phyloP scores from a whole-genome alignment of 2,113 vertebrate genomes.

The Percopsis transmontana region DNA sequence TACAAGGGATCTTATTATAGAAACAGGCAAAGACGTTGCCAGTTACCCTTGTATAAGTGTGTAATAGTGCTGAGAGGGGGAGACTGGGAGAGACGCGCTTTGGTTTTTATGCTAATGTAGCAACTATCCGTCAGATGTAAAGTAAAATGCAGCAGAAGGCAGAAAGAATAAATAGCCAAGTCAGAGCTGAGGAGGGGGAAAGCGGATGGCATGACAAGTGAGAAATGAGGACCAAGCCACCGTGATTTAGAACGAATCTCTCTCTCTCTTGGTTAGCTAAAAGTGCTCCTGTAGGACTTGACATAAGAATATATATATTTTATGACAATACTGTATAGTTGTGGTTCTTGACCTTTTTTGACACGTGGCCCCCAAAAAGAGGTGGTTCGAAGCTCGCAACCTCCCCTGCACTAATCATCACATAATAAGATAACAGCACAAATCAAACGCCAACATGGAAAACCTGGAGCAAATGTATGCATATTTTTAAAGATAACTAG shows the following conservation, averaged over 20 bases:
- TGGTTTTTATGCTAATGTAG: constrained; percentile 47
- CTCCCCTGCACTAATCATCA: no score
- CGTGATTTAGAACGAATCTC: background rate
- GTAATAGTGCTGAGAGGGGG: constrained; percentile 32
- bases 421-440: no score
- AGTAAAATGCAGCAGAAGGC: constrained; percentile 45
- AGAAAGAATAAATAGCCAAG: constrained; percentile 21
- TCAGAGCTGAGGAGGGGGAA: constrained; percentile 36
- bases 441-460: no score
- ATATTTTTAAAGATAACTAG: no score
- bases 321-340: no score
- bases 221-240: background rate
- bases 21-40: constrained; percentile 9
- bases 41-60: constrained; percentile 31
- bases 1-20: constrained; percentile 8
- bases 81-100: background rate
- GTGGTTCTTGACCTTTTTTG: no score
- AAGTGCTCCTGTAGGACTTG: no score
- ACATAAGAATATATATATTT: no score
- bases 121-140: constrained; percentile 41
- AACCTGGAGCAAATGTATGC: no score
- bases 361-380: no score
- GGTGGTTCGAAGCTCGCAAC: no score
- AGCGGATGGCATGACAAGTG: constrained; percentile 8
- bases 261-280: background rate